Base-by-base conservation (phyloP, 2,797 vertebrate species). In the Mormyrops boulengeri region DNA sequence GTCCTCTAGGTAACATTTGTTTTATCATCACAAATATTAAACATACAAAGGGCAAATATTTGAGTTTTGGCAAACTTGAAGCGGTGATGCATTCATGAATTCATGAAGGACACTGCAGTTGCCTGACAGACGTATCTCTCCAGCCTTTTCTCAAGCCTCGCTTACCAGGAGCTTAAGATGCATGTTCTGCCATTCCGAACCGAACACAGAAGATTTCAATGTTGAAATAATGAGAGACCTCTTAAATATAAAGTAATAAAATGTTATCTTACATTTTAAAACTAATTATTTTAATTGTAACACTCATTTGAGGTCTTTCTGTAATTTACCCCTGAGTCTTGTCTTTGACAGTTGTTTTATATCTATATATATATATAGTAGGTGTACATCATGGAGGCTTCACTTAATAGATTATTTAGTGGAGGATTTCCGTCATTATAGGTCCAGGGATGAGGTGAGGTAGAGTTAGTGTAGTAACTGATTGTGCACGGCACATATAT, bases 21-120 rank as follows among this genome's bases (percentile, higher is more conserved):
- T 94, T 95, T 93, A 92, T 95, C 95, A 96, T 96, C 95, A 96
- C 96, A 95, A 96, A 96, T 96, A 96, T 96, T 95, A 96, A 96
- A 96, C 95, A 96, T 94, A 93, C 91, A 91, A 92, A 92, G 91
- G 92, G 94, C 92, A 95, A 96, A 96, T 96, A 96, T 96, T 96
- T 96, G 93, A 93, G 93, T 96, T 95, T 87, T 93, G 94, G 93
- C 93, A 92, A 95, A 94, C 93, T 94, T 94, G 91, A 96, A 96
- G 95, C 95, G 94, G 94, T 93, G 94, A 95, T 96, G 95, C 96
- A 96, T 95, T 95, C 94, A 94, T 69, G 88, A 89, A 22, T 82
- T 38, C 89, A 88, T 77, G 26, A 66, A 47, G 66, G 19, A 88
- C 85, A 77, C 47, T 87, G 88, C 82, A 89, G 90, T 89, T 66